A percentile compares a stretch with the other conserved stretches of the same genome.
These are phyloP conservation scores for Drosophila suzukii DNA, from an alignment of 1,140 invertebrate genomes.

Conservation along the genomic window DNA sequence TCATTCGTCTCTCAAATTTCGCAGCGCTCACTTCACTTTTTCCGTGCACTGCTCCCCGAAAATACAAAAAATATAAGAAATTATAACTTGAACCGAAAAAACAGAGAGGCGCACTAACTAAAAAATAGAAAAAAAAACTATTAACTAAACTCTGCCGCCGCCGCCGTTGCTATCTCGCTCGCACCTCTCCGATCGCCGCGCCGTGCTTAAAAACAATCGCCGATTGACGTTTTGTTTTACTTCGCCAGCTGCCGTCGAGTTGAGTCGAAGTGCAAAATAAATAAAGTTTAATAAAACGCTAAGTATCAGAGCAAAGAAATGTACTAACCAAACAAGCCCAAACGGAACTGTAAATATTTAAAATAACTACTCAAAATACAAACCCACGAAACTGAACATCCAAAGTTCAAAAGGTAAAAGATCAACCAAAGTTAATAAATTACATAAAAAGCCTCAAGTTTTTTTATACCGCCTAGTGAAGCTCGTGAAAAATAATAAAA, in stretches of 20 bases:
- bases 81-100: conserved; percentile 38
- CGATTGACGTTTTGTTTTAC: conserved; percentile 59
- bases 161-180: conserved; percentile 43
- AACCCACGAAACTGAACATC: conserved; percentile 8
- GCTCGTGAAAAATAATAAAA: conserved; percentile 33
- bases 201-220: conserved; percentile 57
- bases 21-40: conserved; percentile 70
- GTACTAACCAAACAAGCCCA: conserved; percentile 10
- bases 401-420: conserved; percentile 37
- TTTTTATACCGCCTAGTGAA: conserved; percentile 32
- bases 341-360: conserved; percentile 59
- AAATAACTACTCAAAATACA: conserved; percentile 11
- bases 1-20: conserved; percentile 78
- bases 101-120: conserved; percentile 33
- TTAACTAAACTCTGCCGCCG: conserved; percentile 52
- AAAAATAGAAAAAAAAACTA: conserved; percentile 38
- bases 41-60: conserved; percentile 72
- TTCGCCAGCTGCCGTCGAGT: conserved; percentile 53
- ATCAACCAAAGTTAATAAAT: conserved; percentile 38
- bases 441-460: conserved; percentile 44
- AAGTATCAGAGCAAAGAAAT: conserved; percentile 14
- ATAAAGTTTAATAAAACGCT: conserved; percentile 34
- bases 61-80: conserved; percentile 30
- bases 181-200: conserved; percentile 44
- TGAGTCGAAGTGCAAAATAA: conserved; percentile 47